Evolutionary conservation across 2,113 vertebrate species (phyloP), one percentile per base, ranked within the genome.

Genomic region (Rhipidura dahli): DNA sequence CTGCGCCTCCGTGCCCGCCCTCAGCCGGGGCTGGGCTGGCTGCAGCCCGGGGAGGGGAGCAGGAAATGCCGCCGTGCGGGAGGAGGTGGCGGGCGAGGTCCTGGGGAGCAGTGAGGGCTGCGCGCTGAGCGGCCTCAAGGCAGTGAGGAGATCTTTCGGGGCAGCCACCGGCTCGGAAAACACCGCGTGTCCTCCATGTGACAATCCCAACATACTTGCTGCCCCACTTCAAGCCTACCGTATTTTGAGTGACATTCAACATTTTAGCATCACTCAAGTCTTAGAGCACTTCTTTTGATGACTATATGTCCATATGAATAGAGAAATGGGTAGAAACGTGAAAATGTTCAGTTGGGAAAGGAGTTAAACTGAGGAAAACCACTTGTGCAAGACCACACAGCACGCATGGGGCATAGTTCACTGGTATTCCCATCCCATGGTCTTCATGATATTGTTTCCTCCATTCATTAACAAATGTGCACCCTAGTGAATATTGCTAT

Each of bases 1-100:
- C 26, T 5, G 45, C 7, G 64, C 33, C 20, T 20, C 16, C 0
- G 4, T 20, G 6, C 31, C 65, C 6, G 33, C 45, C 28, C 37
- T 42, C 33, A 5, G 6, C 3, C 2, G 0, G 30, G 35, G 10
- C 51, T 50, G 39, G 2, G 3, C 37, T 3, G 53, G 21, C 8
- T 10, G 45, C 31, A 2, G 2, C 39, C 28, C 22, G 9, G 24
- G 5, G 6, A 24, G 12, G 28, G 11, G 24, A 10, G 5, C 24
- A 7, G 33, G 31, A 19, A 18, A 47, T 1, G 15, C 24, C 18
- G 69, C 57, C 33, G 0, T 26, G 51, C 15, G 15, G 45, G 4
- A 63, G 17, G 31, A 79, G 54, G 44, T 2, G 19, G 72, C 13
- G 15, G 28, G 57, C 42, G 3, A 14, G 23, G 31, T 49, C 7